Evolutionary conservation across 1,140 invertebrate genomes (phyloP), one percentile per base, ranked within the genome.

Genomic region (Lasioglossum albipes): DNA sequence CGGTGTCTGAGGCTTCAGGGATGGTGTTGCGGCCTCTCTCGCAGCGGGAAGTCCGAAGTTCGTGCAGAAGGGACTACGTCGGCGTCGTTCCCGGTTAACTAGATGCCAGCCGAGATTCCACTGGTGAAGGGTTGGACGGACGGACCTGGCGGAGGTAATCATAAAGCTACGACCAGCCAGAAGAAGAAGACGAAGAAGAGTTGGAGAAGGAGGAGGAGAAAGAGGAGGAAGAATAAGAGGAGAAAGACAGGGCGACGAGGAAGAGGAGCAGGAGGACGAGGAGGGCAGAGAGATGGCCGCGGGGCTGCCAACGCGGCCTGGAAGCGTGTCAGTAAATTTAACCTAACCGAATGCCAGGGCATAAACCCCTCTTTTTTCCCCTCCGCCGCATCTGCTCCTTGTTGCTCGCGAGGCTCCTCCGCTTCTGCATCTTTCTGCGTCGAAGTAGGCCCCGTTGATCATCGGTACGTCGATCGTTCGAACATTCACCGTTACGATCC

Each of bases 251-350:
- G 9, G 61, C 2, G 49, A 45, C 20, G 54, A 59, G 45, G 54
- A 66, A 10, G 13, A 36, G 31, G 61, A 67, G 54, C 16, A 41
- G 22, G 6, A 54, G 13, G 52, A 68, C 13, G 75, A 74, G 36
- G 49, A 71, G 54, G 74, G 70, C 31, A 74, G 64, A 59, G 72
- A 62, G 74, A 82, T 75, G 82, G 83, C 75, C 71, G 73, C 70
- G 77, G 75, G 82, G 76, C 76, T 87, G 82, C 73, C 85, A 84
- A 83, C 59, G 75, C 82, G 70, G 77, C 73, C 76, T 84, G 80
- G 79, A 87, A 87, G 83, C 86, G 85, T 87, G 86, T 87, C 85
- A 84, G 85, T 87, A 87, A 87, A 87, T 87, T 87, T 87, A 87
- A 87, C 85, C 85, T 87, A 87, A 87, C 86, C 86, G 85, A 87